Evolutionary conservation across 2,797 vertebrate genomes (phyloP).

Genomic region (Pteronotus mesoamericanus): DNA sequence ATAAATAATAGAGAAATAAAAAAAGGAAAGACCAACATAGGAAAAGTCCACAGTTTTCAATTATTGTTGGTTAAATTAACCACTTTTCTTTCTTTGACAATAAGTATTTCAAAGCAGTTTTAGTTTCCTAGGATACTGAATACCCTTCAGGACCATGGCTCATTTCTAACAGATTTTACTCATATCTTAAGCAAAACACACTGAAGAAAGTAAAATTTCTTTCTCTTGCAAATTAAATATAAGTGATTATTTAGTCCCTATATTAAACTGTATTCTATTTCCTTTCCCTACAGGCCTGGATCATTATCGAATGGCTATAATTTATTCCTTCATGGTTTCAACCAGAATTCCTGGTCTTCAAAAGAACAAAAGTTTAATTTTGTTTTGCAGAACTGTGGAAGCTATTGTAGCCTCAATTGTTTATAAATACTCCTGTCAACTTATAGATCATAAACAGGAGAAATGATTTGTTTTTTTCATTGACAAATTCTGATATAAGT

Average conservation of each 20-base stretch:
- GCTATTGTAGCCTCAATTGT: neutral
- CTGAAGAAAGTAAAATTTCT: neutral
- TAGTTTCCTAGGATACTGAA: neutral
- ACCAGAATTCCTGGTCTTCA: neutral
- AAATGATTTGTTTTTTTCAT: neutral
- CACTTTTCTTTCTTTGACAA: neutral
- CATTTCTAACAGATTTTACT: neutral
- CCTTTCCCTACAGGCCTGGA: neutral
- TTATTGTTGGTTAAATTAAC: neutral
- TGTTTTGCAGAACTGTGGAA: neutral
- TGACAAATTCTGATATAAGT: neutral
- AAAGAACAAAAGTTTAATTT: neutral
- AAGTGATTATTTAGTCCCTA: neutral
- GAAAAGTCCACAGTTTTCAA: neutral
- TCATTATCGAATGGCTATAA: neutral
- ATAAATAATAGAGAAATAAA: constrained; percentile 40
- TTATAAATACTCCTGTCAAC: neutral
- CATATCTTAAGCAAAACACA: neutral
- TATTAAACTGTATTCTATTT: neutral
- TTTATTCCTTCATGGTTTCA: neutral
- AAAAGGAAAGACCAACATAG: neutral
- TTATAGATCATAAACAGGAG: neutral
- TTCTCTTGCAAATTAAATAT: neutral
- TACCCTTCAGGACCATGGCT: neutral
- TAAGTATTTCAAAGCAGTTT: neutral